These are phyloP conservation scores for Ganaspis sp. DNA, from an alignment of 1,140 invertebrate genomes.

Conservation along the genomic window DNA sequence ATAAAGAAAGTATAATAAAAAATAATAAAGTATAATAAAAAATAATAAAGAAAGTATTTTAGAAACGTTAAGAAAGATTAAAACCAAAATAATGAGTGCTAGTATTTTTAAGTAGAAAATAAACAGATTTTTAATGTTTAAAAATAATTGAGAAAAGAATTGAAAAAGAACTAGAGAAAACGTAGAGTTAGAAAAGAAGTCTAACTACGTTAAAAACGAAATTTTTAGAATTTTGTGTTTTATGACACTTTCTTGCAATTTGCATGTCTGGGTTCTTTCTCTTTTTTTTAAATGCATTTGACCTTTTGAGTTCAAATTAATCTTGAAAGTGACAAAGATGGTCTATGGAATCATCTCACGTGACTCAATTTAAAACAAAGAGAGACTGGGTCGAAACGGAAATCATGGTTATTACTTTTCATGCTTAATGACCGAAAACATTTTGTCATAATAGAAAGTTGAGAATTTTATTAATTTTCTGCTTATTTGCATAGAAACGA, in stretches of 20 bases:
- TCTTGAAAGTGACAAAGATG: background rate
- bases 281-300: slow-evolving; percentile 33
- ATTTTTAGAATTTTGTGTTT: too few species aligned
- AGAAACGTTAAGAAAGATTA: too few species aligned
- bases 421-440: background rate
- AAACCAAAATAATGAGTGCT: too few species aligned
- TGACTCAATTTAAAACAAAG: slow-evolving; percentile 23
- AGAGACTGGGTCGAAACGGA: background rate
- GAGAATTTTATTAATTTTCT: background rate
- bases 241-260: background rate
- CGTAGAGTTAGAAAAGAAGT: too few species aligned
- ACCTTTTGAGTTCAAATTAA: slow-evolving; percentile 13
- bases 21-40: too few species aligned
- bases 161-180: too few species aligned
- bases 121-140: too few species aligned
- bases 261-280: background rate
- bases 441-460: background rate
- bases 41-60: too few species aligned
- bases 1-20: too few species aligned
- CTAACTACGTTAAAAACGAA: too few species aligned
- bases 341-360: background rate
- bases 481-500: background rate
- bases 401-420: background rate
- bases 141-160: too few species aligned
- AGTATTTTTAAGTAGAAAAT: too few species aligned